Conservation (phyloP, 2,888 invertebrate species). For the Lingula anatina region DNA sequence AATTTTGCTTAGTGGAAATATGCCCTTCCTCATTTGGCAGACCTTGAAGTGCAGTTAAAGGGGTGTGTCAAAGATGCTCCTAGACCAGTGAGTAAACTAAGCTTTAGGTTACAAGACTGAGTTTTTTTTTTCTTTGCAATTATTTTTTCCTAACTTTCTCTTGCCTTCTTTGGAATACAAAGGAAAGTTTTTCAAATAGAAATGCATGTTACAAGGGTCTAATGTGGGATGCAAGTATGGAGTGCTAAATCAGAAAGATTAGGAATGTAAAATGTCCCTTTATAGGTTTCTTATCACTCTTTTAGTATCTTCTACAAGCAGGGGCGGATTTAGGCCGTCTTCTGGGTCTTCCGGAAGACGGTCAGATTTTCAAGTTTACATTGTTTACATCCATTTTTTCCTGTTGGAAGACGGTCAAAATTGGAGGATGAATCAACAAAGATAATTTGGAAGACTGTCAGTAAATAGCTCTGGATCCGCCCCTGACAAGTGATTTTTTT, state of each 20-base stretch:
- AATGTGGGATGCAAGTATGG: neutral
- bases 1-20: slow-evolving; percentile 37
- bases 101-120: neutral
- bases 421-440: too few relatives aligned
- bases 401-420: too few relatives aligned
- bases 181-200: slow-evolving; percentile 3
- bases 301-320: too few relatives aligned
- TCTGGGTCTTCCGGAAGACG: too few relatives aligned
- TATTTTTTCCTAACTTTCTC: neutral
- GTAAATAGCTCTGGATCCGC: too few relatives aligned
- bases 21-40: slow-evolving; percentile 31
- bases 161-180: slow-evolving; percentile 1
- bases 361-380: too few relatives aligned
- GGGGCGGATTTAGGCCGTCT: too few relatives aligned
- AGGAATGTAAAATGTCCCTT: too few relatives aligned
- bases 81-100: slow-evolving; percentile 7
- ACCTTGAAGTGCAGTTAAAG: slow-evolving; percentile 35
- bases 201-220: neutral
- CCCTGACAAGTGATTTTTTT: slow-evolving; percentile 1
- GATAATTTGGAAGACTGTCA: too few relatives aligned
- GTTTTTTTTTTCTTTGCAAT: neutral
- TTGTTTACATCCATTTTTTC: too few relatives aligned
- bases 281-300: too few relatives aligned
- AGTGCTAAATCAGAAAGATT: too few relatives aligned
- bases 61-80: slow-evolving; percentile 17